phyloP scores from a whole-genome alignment of 2,888 invertebrate genomes.

The Blomia tropicalis region DNA sequence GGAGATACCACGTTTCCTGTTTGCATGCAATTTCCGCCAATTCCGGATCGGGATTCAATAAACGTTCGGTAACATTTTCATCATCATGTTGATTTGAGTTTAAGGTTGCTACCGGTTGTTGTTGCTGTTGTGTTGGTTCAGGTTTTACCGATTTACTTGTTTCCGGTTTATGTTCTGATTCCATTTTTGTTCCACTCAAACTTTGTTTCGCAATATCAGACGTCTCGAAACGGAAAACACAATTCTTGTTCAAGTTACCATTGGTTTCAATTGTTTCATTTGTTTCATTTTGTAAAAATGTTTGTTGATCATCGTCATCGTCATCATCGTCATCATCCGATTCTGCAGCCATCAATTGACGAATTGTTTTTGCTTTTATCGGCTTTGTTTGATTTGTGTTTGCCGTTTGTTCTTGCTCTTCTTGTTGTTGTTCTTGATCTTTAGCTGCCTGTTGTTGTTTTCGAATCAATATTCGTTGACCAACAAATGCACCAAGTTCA shows the following conservation, averaged over 20 bases:
- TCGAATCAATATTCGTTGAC: background rate
- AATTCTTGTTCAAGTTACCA: background rate
- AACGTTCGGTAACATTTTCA: background rate
- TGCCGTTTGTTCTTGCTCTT: background rate
- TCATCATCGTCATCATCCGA: background rate
- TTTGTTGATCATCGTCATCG: background rate
- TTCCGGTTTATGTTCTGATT: background rate
- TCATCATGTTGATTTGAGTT: background rate
- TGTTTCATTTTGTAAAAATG: background rate
- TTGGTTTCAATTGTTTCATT: background rate
- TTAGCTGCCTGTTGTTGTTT: background rate
- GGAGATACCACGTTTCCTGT: constrained; percentile 84
- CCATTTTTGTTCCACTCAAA: background rate
- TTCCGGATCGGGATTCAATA: constrained; percentile 5
- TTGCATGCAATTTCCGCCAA: constrained; percentile 51
- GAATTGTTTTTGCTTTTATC: constrained; percentile 2
- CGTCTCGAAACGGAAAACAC: background rate
- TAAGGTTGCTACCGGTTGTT: background rate
- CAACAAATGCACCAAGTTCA: background rate
- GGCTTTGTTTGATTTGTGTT: background rate
- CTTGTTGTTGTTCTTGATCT: background rate
- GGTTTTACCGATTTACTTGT: too few species aligned
- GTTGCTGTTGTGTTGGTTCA: too few species aligned
- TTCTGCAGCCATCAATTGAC: constrained; percentile 7
- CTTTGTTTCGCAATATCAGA: background rate